phyloP scores from a whole-genome alignment of 2,888 invertebrate genomes.

The Empis livida region DNA sequence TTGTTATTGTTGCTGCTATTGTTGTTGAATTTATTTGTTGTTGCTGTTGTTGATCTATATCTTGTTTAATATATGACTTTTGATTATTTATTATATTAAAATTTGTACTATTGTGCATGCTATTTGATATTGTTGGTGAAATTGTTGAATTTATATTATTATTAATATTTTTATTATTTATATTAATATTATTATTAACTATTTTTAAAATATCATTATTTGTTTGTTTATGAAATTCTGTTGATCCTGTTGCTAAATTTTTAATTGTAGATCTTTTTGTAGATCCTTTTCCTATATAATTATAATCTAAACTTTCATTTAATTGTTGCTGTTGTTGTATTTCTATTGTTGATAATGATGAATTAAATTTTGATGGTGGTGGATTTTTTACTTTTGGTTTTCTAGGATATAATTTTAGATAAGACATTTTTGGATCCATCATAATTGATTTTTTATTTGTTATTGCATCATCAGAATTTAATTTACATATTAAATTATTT shows the following conservation, averaged over 20 bases:
- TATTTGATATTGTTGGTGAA: background rate
- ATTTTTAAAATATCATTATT: background rate
- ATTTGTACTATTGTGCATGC: background rate
- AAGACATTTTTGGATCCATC: background rate
- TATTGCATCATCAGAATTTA: too few species aligned
- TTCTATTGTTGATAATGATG: background rate
- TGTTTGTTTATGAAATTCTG: background rate
- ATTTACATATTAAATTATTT: slow-evolving; percentile 8
- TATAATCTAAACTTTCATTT: background rate
- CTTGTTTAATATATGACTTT: slow-evolving; percentile 4
- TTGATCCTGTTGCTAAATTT: background rate
- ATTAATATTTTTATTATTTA: slow-evolving; percentile 16
- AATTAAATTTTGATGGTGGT: background rate
- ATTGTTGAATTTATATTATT: slow-evolving; percentile 3
- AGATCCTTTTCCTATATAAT: background rate
- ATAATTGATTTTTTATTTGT: background rate
- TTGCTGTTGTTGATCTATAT: slow-evolving; percentile 1
- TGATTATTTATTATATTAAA: slow-evolving; percentile 10
- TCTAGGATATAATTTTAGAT: slow-evolving; percentile 28
- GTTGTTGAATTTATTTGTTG: slow-evolving; percentile 9
- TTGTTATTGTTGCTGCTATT: slow-evolving; percentile 8
- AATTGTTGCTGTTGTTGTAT: background rate
- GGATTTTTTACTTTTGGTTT: too few species aligned
- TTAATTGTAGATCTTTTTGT: background rate
- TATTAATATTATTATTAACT: slow-evolving; percentile 11